A percentile compares a stretch with the other conserved stretches of the same genome.
Conservation (phyloP, 2,113 vertebrate genomes). For the Brachypodius melanocephalos region DNA sequence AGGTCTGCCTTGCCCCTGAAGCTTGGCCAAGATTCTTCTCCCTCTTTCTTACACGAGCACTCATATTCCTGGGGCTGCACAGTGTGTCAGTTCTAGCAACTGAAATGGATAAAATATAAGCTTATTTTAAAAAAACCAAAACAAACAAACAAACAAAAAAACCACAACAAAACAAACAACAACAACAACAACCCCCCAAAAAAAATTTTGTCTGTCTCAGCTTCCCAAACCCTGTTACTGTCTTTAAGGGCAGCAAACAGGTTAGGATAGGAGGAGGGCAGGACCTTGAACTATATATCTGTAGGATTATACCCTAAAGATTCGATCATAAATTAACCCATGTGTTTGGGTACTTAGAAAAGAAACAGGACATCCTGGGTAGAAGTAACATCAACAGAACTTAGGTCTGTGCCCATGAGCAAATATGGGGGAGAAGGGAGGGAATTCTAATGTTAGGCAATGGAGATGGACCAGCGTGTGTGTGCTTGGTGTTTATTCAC, state of each 20-base stretch:
- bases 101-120: background rate
- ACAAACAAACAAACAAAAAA: background rate
- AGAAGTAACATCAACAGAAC: background rate
- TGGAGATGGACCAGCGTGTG: background rate
- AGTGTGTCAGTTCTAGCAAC: background rate
- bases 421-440: background rate
- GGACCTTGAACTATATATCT: background rate
- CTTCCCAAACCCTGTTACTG: background rate
- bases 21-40: background rate
- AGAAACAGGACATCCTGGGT: background rate
- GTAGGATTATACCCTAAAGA: background rate
- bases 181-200: no score
- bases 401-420: background rate
- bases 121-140: background rate
- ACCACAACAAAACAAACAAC: no score
- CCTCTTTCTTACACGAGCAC: background rate
- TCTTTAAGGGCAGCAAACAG: background rate
- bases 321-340: rapidly evolving
- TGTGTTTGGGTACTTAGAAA: background rate
- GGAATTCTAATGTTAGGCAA: background rate
- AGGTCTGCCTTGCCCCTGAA: background rate
- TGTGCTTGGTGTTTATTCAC: background rate
- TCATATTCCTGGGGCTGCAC: background rate
- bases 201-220: background rate
- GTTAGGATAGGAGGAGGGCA: background rate